Percentiles rank a stretch among this genome's conserved stretches.
These are phyloP conservation scores for Andrena cerasifolii DNA, from an alignment of 1,140 invertebrate species.

Conservation along the genomic window DNA sequence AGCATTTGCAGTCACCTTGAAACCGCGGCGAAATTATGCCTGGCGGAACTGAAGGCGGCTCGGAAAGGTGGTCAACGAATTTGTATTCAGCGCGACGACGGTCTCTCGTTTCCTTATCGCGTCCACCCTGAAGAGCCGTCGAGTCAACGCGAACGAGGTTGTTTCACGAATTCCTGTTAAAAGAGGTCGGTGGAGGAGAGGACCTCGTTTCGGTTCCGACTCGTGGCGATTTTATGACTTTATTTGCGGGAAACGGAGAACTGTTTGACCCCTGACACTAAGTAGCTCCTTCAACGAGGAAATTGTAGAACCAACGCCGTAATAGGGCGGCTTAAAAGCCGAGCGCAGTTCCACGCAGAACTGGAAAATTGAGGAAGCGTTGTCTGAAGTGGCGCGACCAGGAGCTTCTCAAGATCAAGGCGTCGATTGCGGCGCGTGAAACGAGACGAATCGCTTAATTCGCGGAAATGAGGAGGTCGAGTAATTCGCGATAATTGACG, in stretches of 20 bases:
- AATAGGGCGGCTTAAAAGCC: neutral
- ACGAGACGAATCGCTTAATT: slow-evolving; percentile 38
- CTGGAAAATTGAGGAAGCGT: slow-evolving; percentile 37
- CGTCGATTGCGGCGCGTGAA: neutral
- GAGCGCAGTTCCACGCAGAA: neutral
- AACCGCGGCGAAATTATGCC: neutral
- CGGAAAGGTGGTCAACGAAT: slow-evolving; percentile 25
- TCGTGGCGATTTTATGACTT: too few relatives aligned
- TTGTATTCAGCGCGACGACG: slow-evolving; percentile 12
- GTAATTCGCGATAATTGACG: slow-evolving; percentile 25
- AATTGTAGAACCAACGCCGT: neutral
- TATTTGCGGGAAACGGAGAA: too few relatives aligned
- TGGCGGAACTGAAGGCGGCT: slow-evolving; percentile 5
- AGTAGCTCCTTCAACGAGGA: neutral
- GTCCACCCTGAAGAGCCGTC: slow-evolving; percentile 11
- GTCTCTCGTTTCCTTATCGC: slow-evolving; percentile 29
- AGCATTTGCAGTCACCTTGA: slow-evolving; percentile 32
- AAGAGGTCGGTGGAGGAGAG: slow-evolving; percentile 2
- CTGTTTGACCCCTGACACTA: neutral
- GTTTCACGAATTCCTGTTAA: neutral
- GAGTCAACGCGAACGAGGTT: slow-evolving; percentile 16
- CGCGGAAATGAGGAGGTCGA: slow-evolving; percentile 53
- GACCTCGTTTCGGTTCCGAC: neutral
- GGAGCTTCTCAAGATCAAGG: neutral
- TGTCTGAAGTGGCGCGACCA: neutral